A percentile compares a stretch with the other conserved stretches of the same genome.
phyloP scores from a whole-genome alignment of 2,113 vertebrate species.

The Corapipo altera region DNA sequence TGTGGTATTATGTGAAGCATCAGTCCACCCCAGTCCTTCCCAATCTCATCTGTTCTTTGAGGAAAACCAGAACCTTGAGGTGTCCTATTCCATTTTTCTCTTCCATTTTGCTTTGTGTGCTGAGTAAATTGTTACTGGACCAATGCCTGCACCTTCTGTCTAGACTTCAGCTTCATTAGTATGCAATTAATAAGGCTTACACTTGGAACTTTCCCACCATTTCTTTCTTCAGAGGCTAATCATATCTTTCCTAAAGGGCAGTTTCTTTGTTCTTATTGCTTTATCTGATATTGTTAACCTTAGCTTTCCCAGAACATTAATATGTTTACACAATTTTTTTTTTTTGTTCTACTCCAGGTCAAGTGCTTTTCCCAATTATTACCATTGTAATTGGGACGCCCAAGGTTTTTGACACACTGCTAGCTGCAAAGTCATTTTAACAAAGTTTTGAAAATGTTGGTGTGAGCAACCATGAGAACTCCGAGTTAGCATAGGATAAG shows the following conservation, averaged over 20 bases:
- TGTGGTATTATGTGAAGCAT: background rate
- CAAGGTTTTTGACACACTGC: background rate
- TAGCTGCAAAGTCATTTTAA: background rate
- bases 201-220: background rate
- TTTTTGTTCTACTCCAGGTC: background rate
- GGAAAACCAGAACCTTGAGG: background rate
- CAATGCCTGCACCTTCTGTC: background rate
- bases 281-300: background rate
- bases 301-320: background rate
- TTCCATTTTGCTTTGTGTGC: background rate
- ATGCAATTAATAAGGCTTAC: background rate
- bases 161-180: constrained; percentile 35
- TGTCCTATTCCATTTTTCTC: background rate
- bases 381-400: background rate
- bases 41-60: background rate
- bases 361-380: constrained; percentile 23
- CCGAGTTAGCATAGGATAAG: background rate
- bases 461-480: background rate
- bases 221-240: constrained; percentile 6
- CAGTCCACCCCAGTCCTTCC: background rate
- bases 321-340: background rate
- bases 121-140: background rate
- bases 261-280: constrained; percentile 13
- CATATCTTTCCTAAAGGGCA: background rate
- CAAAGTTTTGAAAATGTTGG: background rate